Percentiles rank a stretch among this genome's conserved stretches.
Conservation (phyloP, 2,888 invertebrate genomes). For the Lottia scabra region DNA sequence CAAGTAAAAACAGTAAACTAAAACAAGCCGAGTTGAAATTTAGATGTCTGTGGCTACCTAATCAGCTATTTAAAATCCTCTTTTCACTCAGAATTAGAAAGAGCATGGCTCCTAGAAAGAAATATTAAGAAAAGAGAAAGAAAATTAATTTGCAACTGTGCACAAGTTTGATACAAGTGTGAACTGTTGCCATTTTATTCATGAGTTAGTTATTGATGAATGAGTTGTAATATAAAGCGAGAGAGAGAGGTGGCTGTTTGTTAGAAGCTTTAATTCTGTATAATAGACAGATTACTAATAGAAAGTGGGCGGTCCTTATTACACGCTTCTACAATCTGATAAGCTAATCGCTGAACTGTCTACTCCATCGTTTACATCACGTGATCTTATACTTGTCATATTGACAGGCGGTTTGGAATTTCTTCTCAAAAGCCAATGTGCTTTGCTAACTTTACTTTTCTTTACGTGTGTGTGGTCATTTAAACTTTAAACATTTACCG, state of each 20-base stretch:
- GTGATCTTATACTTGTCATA: constrained; percentile 2
- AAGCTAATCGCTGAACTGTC: constrained; percentile 5
- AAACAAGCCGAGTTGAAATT: no score
- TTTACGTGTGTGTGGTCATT: constrained; percentile 1
- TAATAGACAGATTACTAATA: not conserved
- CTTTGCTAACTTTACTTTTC: constrained; percentile 1
- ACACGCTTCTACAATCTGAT: constrained; percentile 8
- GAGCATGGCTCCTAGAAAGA: no score
- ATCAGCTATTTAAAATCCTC: no score
- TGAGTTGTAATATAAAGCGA: not conserved
- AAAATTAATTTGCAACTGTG: not conserved
- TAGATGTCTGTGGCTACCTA: no score
- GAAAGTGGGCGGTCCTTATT: not conserved
- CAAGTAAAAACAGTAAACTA: not conserved
- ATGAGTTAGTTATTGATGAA: not conserved
- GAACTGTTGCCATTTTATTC: not conserved
- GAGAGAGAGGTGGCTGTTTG: not conserved
- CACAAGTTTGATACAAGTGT: not conserved
- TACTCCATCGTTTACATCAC: constrained; percentile 4
- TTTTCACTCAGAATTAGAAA: no score
- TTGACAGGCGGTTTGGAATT: not conserved
- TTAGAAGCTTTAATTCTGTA: not conserved
- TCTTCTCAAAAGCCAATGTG: not conserved
- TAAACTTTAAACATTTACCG: not conserved
- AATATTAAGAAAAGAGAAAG: not conserved